A percentile compares a stretch with the other conserved stretches of the same genome.
phyloP scores from a whole-genome alignment of 92 coral and sea anemone genomes.

The Diadumene lineata region DNA sequence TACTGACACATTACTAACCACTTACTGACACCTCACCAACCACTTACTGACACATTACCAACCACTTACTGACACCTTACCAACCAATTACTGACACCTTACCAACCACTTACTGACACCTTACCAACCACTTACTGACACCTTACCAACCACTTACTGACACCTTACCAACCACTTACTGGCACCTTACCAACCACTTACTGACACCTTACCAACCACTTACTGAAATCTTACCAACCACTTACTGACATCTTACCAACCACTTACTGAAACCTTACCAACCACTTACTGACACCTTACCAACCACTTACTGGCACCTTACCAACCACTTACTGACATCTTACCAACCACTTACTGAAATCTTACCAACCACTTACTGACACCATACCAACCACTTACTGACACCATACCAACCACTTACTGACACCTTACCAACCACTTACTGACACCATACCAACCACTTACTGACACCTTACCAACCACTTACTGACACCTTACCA shows the following conservation, averaged over 20 bases:
- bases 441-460: background rate
- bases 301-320: slow-evolving; percentile 14
- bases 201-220: slow-evolving; percentile 13
- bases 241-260: slow-evolving; percentile 12
- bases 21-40: too few species aligned
- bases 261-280: slow-evolving; percentile 17
- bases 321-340: slow-evolving; percentile 18
- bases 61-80: too few species aligned
- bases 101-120: slow-evolving; percentile 12
- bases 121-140: slow-evolving; percentile 18
- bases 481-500: background rate
- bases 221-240: slow-evolving; percentile 13
- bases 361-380: slow-evolving; percentile 1
- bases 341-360: slow-evolving; percentile 15
- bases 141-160: slow-evolving; percentile 14
- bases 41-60: too few species aligned
- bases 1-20: too few species aligned
- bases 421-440: slow-evolving; percentile 1
- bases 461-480: background rate
- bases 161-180: slow-evolving; percentile 12
- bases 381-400: background rate
- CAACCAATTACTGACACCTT: slow-evolving; percentile 8
- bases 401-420: background rate
- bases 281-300: slow-evolving; percentile 11
- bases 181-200: slow-evolving; percentile 11